A percentile compares a stretch with the other conserved stretches of the same genome.
phyloP scores from a whole-genome alignment of 2,888 invertebrate genomes.

The Tanypteryx hageni region DNA sequence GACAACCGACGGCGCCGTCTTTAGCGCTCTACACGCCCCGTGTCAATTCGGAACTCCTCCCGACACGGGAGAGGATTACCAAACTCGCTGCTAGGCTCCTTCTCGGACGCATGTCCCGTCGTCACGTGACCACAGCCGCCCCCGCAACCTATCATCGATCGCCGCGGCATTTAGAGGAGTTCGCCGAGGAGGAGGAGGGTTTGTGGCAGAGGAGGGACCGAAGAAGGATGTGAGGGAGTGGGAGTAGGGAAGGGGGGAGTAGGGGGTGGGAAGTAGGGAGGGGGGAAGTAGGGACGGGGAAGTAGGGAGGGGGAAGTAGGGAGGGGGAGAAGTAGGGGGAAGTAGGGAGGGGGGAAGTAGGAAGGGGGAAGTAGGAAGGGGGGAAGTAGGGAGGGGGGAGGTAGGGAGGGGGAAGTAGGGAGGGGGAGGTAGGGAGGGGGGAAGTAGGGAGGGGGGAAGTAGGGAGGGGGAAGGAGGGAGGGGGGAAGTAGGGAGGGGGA shows the following conservation, averaged over 20 bases:
- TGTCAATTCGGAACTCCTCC: slow-evolving; percentile 25
- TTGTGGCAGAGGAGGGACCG: neutral
- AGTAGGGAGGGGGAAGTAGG: too few relatives aligned
- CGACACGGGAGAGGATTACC: slow-evolving; percentile 30
- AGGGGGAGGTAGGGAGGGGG: neutral
- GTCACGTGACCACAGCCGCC: slow-evolving; percentile 28
- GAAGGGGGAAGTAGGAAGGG: neutral
- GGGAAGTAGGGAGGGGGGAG: neutral
- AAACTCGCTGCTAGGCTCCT: slow-evolving; percentile 12
- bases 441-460: neutral
- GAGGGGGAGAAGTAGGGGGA: neutral
- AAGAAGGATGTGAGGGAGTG: neutral
- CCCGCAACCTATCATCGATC: slow-evolving; percentile 32
- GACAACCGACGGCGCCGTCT: slow-evolving; percentile 5
- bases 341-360: neutral
- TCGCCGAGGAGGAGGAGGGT: neutral
- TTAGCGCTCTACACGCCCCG: slow-evolving; percentile 28
- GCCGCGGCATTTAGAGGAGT: slow-evolving; percentile 33
- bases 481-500: neutral
- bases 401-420: neutral
- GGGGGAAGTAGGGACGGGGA: neutral
- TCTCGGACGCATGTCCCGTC: slow-evolving; percentile 34
- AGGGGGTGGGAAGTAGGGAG: too few relatives aligned
- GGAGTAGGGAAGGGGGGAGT: neutral
- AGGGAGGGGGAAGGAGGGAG: neutral